Evolutionary conservation across 2,797 vertebrate genomes (phyloP), one percentile per base, ranked within the genome.

Genomic region (Falco novaeseelandiae): DNA sequence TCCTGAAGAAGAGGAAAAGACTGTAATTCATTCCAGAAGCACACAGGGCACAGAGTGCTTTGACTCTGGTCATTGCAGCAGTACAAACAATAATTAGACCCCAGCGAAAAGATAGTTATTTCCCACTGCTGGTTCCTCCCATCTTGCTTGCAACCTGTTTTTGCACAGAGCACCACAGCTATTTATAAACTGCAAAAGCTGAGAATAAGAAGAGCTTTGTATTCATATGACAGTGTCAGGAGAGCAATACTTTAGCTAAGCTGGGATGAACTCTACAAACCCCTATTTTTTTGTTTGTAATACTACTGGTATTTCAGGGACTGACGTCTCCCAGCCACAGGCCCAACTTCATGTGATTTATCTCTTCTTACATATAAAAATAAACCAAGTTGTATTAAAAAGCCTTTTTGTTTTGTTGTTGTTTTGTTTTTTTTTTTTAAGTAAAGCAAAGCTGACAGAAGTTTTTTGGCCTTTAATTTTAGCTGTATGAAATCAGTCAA

Each of bases 151-250:
- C 83, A 95, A 90, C 69, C 73, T 95, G 79, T 26, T 96, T 95
- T 90, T 88, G 38, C 51, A 51, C 32, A 83, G 72, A 89, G 32
- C 61, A 44, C 27, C 34, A 40, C 42, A 69, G 69, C 65, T 96
- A 90, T 96, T 97, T 96, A 95, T 95, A 93, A 93, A 76, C 83
- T 76, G 58, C 80, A 76, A 72, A 80, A 95, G 69, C 82, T 73
- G 72, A 91, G 94, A 95, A 91, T 81, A 94, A 69, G 91, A 81
- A 93, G 58, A 79, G 72, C 34, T 90, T 95, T 91, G 58, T 95
- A 77, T 94, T 95, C 90, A 36, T 82, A 26, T 70, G 80, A 76
- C 76, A 88, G 26, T 63, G 69, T 93, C 83, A 95, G 85, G 83
- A 94, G 49, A 79, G 85, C 72, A 96, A 87, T 91, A 38, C 65